Base-by-base conservation (phyloP, 2,113 vertebrate genomes). In the Pluvianellus socialis region DNA sequence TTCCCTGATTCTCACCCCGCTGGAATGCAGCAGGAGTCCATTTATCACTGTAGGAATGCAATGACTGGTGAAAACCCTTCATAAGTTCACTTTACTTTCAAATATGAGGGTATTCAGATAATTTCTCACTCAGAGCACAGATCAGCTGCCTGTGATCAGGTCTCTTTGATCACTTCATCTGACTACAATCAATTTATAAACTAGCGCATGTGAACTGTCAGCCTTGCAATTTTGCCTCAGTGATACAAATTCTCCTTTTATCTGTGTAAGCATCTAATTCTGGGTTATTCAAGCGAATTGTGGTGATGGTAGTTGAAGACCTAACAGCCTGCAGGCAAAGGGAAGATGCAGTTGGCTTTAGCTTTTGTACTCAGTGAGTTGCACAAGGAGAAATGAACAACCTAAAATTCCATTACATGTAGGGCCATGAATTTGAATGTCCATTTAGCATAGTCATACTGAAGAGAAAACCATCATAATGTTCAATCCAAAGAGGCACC, bases 11-110 rank as follows among this genome's bases (percentile, higher is more conserved):
- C 86, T 95, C 55, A 32, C 58, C 47, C 58, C 71, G 70, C 53
- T 90, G 84, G 70, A 95, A 96, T 94, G 81, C 79, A 85, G 24
- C 91, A 76, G n/a, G 58, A 94, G 70, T 75, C 27, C 38, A 70
- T 95, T 91, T 95, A 85, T 87, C 89, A 87, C 71, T 1, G 1
- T 44, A 87, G 71, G 79, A 95, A 94, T 94, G 74, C 82, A 87
- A 30, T 6, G 49, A 50, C 53, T 87, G 66, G 74, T 79, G 91
- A 85, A 92, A 95, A 76, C 26, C 45, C 32, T 81, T 90, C 50
- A 5, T 66, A 90, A 82, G 26, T 83, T 82, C 50, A 32, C 62
- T 61, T 73, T 50, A 14, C 14, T 80, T 94, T 95, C 77, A 90
- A 80, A 91, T 92, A 76, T 45, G 23, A 90, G 27, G 20, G 9